Percentiles rank a stretch among this genome's conserved stretches.
These are phyloP conservation scores for Micromys minutus DNA, from an alignment of 2,113 vertebrate genomes.

Conservation along the genomic window DNA sequence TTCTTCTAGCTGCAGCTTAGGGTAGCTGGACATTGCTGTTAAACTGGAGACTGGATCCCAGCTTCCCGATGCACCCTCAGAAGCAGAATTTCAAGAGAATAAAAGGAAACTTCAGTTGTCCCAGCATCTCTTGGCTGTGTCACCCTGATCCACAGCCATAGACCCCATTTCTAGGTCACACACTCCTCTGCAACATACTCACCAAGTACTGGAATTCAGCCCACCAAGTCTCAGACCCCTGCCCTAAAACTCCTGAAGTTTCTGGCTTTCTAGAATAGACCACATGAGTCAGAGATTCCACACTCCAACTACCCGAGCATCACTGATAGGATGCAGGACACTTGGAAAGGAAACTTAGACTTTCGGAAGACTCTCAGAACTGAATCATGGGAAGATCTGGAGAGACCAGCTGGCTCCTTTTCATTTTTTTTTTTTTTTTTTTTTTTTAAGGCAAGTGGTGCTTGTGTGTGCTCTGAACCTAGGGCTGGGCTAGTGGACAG, in stretches of 20 bases:
- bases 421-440: not conserved
- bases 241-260: not conserved
- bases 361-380: slow-evolving; percentile 46
- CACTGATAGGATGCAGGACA: not conserved
- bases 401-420: slow-evolving; percentile 40
- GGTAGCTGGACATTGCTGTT: not conserved
- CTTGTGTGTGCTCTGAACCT: not conserved
- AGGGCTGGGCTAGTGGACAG: slow-evolving; percentile 27
- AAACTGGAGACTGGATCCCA: not conserved
- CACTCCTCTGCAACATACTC: not conserved
- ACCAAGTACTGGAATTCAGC: not conserved
- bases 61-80: not conserved
- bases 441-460: not conserved
- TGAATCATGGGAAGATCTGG: slow-evolving; percentile 1
- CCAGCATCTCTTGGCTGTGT: not conserved
- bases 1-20: not conserved
- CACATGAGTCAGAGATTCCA: not conserved
- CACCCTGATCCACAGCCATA: not conserved
- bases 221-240: not conserved
- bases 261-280: not conserved
- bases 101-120: not conserved
- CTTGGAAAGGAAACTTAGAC: not conserved
- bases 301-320: not conserved
- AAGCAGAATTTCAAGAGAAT: not conserved
- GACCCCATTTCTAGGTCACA: not conserved